Percentiles rank a stretch among this genome's conserved stretches.
Conservation (phyloP, 2,113 vertebrate genomes). For the Trochalopteron elliotii region DNA sequence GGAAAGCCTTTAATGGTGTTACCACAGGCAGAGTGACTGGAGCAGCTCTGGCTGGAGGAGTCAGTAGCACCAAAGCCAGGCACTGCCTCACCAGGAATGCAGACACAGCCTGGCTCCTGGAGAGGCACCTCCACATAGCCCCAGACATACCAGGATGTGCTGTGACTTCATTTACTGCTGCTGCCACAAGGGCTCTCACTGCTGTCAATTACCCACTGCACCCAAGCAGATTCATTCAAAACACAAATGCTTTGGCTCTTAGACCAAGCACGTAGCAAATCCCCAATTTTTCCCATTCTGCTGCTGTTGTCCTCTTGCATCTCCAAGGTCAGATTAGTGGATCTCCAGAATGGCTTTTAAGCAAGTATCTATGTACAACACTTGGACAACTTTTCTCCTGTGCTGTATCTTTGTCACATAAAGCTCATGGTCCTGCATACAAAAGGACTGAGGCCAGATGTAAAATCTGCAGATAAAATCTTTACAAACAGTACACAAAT, state of each 20-base stretch:
- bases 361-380: not conserved
- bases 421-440: not conserved
- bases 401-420: not conserved
- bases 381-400: not conserved
- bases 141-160: not conserved
- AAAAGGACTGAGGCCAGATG: not conserved
- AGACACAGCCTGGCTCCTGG: not conserved
- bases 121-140: not conserved
- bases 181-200: not conserved
- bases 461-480: not conserved
- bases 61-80: not conserved
- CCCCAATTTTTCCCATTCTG: not conserved
- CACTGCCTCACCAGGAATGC: accelerated
- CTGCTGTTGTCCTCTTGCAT: not conserved
- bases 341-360: not conserved
- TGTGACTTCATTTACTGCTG: not conserved
- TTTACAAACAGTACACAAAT: not conserved
- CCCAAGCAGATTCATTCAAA: not conserved
- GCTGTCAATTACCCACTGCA: not conserved
- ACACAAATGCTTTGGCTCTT: not conserved
- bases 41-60: not conserved
- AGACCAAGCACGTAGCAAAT: not conserved
- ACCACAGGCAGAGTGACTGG: not conserved
- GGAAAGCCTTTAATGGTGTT: not conserved
- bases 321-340: not conserved